Conservation (phyloP, 64 coral and sea anemone species). For the Pachyseris speciosa region DNA sequence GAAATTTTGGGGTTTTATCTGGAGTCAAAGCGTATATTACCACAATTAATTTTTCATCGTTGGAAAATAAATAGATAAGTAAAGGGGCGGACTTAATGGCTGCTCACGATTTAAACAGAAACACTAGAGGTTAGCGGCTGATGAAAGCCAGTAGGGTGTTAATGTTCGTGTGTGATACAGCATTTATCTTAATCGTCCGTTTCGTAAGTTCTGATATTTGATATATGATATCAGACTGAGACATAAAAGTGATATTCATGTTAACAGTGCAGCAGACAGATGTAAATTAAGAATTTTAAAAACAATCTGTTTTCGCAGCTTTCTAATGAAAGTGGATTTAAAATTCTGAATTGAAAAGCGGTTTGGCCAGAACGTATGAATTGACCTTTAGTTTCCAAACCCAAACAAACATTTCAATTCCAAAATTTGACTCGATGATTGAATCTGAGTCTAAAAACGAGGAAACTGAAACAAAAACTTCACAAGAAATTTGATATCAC, state of each 20-base stretch:
- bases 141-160: neutral
- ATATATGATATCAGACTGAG: neutral
- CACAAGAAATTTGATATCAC: no score
- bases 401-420: no score
- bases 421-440: no score
- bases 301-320: neutral
- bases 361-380: no score
- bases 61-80: neutral
- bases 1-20: neutral
- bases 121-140: neutral
- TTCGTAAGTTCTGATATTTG: neutral
- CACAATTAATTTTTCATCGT: neutral
- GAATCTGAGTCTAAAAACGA: no score
- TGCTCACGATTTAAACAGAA: neutral
- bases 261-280: neutral
- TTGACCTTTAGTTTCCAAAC: no score
- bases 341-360: no score
- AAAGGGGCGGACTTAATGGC: neutral
- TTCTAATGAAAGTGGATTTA: neutral
- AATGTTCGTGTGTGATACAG: neutral
- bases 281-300: neutral
- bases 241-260: neutral
- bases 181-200: neutral
- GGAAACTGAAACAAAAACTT: no score
- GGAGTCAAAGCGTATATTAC: neutral